These are phyloP conservation scores for Timema cristinae DNA, from an alignment of 2,888 invertebrate species.

Conservation along the genomic window DNA sequence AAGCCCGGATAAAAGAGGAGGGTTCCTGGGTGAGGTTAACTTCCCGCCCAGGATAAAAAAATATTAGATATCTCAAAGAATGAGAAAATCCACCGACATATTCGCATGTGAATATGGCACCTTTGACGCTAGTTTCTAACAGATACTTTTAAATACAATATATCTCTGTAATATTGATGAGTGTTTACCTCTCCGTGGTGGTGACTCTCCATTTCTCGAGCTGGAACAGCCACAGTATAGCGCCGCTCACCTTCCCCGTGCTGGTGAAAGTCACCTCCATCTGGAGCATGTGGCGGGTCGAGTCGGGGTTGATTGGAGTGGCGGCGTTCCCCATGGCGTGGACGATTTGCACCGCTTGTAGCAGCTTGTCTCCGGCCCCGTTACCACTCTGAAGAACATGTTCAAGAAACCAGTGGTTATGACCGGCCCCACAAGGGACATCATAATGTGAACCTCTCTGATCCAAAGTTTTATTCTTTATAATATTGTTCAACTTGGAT, in stretches of 20 bases:
- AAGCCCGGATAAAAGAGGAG: too few relatives aligned
- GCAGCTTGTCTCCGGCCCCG: conserved; percentile 59
- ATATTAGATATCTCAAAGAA: too few relatives aligned
- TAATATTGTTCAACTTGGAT: too few relatives aligned
- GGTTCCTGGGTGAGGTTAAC: too few relatives aligned
- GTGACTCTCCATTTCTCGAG: conserved; percentile 87
- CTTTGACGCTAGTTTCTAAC: conserved; percentile 28
- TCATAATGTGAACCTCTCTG: too few relatives aligned
- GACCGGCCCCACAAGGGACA: too few relatives aligned
- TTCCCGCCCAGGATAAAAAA: too few relatives aligned
- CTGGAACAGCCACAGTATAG: conserved; percentile 79
- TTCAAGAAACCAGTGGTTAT: too few relatives aligned
- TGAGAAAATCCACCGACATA: too few relatives aligned
- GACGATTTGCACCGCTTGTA: conserved; percentile 65
- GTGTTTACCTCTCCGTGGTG: conserved; percentile 40
- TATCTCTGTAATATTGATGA: neutral
- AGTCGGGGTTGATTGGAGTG: conserved; percentile 78
- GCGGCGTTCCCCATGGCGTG: conserved; percentile 79
- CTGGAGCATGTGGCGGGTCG: conserved; percentile 77
- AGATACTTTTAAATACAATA: conserved; percentile 59
- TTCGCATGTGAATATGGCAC: too few relatives aligned
- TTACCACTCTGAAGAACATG: conserved; percentile 48
- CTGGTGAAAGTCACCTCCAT: conserved; percentile 77
- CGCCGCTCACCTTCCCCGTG: conserved; percentile 87
- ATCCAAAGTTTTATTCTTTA: too few relatives aligned